Base-by-base conservation (phyloP, 2,888 invertebrate genomes). In the Pollenia griseotomentosa region DNA sequence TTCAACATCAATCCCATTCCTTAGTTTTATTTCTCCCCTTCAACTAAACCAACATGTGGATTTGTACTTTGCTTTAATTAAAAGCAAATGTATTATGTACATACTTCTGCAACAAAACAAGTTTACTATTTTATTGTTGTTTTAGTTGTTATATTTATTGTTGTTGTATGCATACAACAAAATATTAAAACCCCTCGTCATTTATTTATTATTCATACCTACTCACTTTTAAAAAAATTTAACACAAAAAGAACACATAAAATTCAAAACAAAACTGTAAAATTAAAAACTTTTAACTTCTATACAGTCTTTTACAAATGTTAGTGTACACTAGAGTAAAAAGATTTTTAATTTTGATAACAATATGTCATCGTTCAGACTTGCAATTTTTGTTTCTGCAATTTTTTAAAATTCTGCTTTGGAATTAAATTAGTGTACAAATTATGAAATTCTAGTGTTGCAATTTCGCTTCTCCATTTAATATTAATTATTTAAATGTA, bases 1-100 rank as follows among this genome's bases (percentile, higher is more conserved):
- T 57, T 11, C 10, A 16, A 14, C 42, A 42, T 59, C 33, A 59
- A 59, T 33, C 11, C 6, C 33, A 59, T 23, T 33, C 11, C 12
- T 12, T 59, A 12, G 12, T 59, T 46, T 65, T 46, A 63, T 65
- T 44, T 11, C 33, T 11, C 19, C 42, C 9, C 48, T 65, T 7
- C 33, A 12, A 44, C 42, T 33, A 46, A 19, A 2, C 46, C 6
- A 65, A 23, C 23, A 57, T 66, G 44, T 46, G 8, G 46, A 46
- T 14, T 57, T 85, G 14, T 71, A 71, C n/a, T 83, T 73, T 78
- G 63, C 46, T 78, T 79, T 82, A 86, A 83, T 86, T 86, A 86
- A 79, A 83, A 75, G 57, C 79, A 77, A 81, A 65, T 77, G 7
- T 65, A 57, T n/a, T 53, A 63, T 19, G 1, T 33, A 33, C 33